Conservation (phyloP, 2,888 invertebrate species). For the Schrankia costaestrigalis region DNA sequence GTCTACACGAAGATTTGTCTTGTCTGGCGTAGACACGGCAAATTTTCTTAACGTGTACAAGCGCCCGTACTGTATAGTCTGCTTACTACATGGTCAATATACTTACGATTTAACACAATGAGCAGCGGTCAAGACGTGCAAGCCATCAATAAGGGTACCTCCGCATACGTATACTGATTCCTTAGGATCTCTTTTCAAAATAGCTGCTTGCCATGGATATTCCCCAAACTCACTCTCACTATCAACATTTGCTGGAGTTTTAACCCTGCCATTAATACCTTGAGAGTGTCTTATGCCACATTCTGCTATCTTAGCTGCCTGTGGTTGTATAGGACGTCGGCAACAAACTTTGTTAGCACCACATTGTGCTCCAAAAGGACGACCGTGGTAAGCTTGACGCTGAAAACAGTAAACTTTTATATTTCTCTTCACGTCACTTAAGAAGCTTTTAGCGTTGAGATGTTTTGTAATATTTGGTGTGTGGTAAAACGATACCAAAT, state of each 20-base stretch:
- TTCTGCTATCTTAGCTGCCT: constrained; percentile 79
- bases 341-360: constrained; percentile 91
- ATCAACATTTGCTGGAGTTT: constrained; percentile 93
- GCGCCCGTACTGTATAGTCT: too few relatives aligned
- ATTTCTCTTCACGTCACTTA: too few relatives aligned
- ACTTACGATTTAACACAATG: constrained; percentile 95
- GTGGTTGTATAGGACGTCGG: constrained; percentile 83
- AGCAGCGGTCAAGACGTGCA: constrained; percentile 94
- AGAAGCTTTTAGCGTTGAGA: too few relatives aligned
- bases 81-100: too few relatives aligned
- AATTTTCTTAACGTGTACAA: too few relatives aligned
- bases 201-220: constrained; percentile 97
- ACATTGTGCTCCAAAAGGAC: constrained; percentile 80
- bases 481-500: too few relatives aligned
- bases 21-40: too few relatives aligned
- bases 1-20: too few relatives aligned
- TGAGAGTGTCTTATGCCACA: constrained; percentile 93
- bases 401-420: constrained; percentile 1
- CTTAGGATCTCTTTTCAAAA: constrained; percentile 94
- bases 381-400: constrained; percentile 71
- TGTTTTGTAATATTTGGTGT: too few relatives aligned
- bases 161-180: constrained; percentile 97
- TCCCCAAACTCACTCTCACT: constrained; percentile 96
- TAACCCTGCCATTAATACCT: constrained; percentile 94
- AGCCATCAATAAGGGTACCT: constrained; percentile 91